These are phyloP conservation scores for Rhabdomys pumilio DNA, from an alignment of 2,797 vertebrate species.

Conservation along the genomic window DNA sequence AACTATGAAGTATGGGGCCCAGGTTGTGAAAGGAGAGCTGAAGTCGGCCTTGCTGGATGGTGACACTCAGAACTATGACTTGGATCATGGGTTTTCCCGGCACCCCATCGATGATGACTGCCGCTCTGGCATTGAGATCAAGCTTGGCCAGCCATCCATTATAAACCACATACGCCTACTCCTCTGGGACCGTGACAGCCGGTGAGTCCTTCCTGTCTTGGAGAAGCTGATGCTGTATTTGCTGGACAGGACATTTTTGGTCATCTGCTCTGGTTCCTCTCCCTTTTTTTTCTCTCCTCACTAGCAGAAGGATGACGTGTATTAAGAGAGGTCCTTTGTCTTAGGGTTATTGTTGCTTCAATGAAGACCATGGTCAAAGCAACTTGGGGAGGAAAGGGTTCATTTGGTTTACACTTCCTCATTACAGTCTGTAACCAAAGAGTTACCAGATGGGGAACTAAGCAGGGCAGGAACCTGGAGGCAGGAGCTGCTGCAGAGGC, in stretches of 20 bases:
- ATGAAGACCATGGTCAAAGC: neutral
- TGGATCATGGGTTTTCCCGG: slow-evolving; percentile 99
- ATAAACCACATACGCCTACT: slow-evolving; percentile 97
- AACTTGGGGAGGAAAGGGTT: neutral
- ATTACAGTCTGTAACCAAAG: neutral
- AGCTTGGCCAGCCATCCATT: slow-evolving; percentile 96
- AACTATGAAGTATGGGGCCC: slow-evolving; percentile 98
- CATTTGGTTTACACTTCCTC: neutral
- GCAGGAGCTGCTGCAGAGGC: neutral
- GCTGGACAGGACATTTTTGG: neutral
- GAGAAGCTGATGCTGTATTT: slow-evolving; percentile 23
- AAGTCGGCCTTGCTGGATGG: slow-evolving; percentile 98
- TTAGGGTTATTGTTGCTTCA: neutral
- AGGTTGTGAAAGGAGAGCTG: slow-evolving; percentile 98
- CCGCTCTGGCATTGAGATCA: slow-evolving; percentile 96
- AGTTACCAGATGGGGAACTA: neutral
- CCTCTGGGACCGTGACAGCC: slow-evolving; percentile 98
- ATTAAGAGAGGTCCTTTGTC: neutral
- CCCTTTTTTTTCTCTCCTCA: neutral
- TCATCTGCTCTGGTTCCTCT: slow-evolving; percentile 22
- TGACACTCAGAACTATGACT: slow-evolving; percentile 98
- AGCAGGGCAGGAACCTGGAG: neutral
- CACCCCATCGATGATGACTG: slow-evolving; percentile 98
- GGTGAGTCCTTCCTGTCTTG: slow-evolving; percentile 88
- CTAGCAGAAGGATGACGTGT: neutral